Evolutionary conservation across 2,888 invertebrate species (phyloP), one percentile per base, ranked within the genome.

Genomic region (Abscondita cerata): DNA sequence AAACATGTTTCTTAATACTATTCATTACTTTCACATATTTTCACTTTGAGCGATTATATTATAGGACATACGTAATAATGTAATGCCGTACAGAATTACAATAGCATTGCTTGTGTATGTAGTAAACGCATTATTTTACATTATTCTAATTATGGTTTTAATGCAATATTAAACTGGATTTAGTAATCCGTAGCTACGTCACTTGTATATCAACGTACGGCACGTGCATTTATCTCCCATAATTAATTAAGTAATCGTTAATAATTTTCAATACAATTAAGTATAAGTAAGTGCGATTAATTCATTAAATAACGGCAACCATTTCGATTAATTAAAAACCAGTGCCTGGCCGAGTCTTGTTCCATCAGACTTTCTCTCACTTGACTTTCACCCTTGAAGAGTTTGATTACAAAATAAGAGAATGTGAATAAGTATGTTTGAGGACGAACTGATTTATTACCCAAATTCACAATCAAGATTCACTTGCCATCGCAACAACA

Each of bases 321-420:
- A 56, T 63, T 59, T 40, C 61, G 53, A 63, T 67, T 60, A 61
- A 62, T 67, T 65, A 65, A 62, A 62, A 64, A 62, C 61, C 59
- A 57, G 59, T 53, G 61, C 48, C 59, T 59, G 56, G 55, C 47
- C 36, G 56, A 59, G 61, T 61, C 52, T 62, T n/a, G 56, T 59
- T 38, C 59, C 57, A 58, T 68, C 58, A 59, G 68, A 70, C 70
- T 72, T 71, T 73, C 70, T 72, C 73, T 71, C 63, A 69, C 70
- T 72, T 73, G 73, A 75, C 75, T 75, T 75, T 75, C 75, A 75
- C 75, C 74, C 75, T 75, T 75, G 74, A 73, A 71, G 64, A 69
- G 67, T 61, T 64, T 60, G 70, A 73, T 74, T 75, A 75, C 73
- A 71, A 72, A 72, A 74, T 72, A 66, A 61, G 60, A 60, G 54